phyloP scores from a whole-genome alignment of 2,888 invertebrate genomes.

The Tenthredo scrophulariae region DNA sequence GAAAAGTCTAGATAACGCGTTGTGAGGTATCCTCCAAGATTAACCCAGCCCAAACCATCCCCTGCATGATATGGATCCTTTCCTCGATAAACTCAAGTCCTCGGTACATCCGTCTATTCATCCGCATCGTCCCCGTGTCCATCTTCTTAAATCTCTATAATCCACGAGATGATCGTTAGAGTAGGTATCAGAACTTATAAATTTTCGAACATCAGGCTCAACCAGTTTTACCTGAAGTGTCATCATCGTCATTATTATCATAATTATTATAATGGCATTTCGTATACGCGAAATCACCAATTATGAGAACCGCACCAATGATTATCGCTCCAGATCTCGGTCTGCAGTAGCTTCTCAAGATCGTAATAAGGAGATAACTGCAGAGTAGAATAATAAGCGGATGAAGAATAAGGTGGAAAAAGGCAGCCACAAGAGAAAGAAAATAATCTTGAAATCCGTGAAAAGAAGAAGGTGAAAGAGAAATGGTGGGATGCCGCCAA shows the following conservation, averaged over 20 bases:
- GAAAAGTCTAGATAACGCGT: conserved; percentile 64
- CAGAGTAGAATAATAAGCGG: neutral
- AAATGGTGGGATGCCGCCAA: conserved; percentile 64
- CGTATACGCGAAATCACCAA: neutral
- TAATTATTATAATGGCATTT: no score
- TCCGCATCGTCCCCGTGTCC: neutral
- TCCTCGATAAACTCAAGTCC: conserved; percentile 49
- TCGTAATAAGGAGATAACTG: neutral
- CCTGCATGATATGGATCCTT: conserved; percentile 54
- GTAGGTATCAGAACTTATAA: neutral
- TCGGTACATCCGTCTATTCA: conserved; percentile 31
- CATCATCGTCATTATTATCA: neutral
- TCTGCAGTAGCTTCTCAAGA: neutral
- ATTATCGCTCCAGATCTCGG: neutral
- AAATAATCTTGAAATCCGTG: conserved; percentile 44
- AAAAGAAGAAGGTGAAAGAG: conserved; percentile 59
- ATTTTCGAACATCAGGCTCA: neutral
- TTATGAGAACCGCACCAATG: neutral
- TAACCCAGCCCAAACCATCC: conserved; percentile 59
- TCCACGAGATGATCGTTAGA: neutral
- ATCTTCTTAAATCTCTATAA: neutral
- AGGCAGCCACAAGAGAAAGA: conserved; percentile 34
- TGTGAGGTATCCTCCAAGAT: conserved; percentile 69
- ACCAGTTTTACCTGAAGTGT: neutral
- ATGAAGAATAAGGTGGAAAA: neutral